A percentile compares a stretch with the other conserved stretches of the same genome.
phyloP scores from a whole-genome alignment of 2,797 vertebrate species.

The Aldrovandia affinis region DNA sequence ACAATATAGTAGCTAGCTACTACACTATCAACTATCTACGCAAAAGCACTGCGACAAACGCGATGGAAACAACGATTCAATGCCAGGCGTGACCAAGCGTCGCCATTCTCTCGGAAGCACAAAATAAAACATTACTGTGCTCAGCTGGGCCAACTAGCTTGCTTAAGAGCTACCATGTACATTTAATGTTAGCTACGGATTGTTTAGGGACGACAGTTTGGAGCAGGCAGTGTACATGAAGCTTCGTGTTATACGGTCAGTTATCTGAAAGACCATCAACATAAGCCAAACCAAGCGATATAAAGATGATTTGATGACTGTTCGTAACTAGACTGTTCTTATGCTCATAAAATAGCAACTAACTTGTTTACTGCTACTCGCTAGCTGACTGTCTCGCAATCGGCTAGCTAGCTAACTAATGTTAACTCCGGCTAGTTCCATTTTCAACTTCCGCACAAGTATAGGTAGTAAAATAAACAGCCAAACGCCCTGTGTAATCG shows the following conservation, averaged over 20 bases:
- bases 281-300: neutral
- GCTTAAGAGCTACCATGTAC: neutral
- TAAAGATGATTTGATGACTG: neutral
- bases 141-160: neutral
- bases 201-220: neutral
- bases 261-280: neutral
- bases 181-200: neutral
- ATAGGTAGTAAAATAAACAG: neutral
- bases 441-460: neutral
- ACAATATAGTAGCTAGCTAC: neutral
- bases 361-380: neutral
- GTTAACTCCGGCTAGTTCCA: neutral
- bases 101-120: neutral
- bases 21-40: neutral
- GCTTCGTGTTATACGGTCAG: neutral
- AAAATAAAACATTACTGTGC: neutral
- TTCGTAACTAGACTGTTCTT: no score
- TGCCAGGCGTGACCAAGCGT: neutral
- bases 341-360: neutral
- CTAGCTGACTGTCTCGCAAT: neutral
- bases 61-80: neutral
- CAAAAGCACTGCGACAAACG: neutral
- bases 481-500: neutral
- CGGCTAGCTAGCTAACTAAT: neutral
- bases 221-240: neutral